phyloP scores from a whole-genome alignment of 2,888 invertebrate genomes.

The Sinelater perroti region DNA sequence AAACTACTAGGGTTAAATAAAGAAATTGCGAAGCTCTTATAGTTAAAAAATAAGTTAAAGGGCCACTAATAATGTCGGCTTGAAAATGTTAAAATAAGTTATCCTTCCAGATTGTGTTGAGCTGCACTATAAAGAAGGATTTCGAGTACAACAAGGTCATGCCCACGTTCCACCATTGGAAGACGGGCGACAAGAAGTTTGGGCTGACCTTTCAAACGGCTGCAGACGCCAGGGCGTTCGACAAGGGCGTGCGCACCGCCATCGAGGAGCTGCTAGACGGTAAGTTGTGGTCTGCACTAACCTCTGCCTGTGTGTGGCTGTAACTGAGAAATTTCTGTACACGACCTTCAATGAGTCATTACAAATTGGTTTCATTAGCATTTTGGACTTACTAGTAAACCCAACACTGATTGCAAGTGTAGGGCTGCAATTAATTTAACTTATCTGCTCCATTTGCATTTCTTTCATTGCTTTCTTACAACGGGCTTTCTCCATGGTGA shows the following conservation, averaged over 20 bases:
- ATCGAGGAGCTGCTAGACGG: constrained; percentile 91
- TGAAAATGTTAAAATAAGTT: background rate
- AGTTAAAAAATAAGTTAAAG: too few relatives aligned
- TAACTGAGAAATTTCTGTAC: too few relatives aligned
- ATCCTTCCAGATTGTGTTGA: constrained; percentile 84
- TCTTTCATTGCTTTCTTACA: constrained; percentile 69
- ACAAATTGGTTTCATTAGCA: too few relatives aligned
- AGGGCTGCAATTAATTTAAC: constrained; percentile 65
- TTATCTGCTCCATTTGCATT: constrained; percentile 69
- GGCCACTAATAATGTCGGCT: too few relatives aligned
- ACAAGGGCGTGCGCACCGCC: constrained; percentile 88
- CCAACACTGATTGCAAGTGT: constrained; percentile 38
- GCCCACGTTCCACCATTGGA: constrained; percentile 99
- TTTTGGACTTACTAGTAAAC: too few relatives aligned
- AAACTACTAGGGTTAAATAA: background rate
- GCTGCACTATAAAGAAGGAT: constrained; percentile 94
- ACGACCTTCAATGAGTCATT: too few relatives aligned
- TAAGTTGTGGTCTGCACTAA: constrained; percentile 64
- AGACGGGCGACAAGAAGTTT: constrained; percentile 92
- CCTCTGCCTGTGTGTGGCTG: too few relatives aligned
- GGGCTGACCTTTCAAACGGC: constrained; percentile 96
- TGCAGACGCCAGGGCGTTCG: constrained; percentile 93
- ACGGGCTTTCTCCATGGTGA: constrained; percentile 74
- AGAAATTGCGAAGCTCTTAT: too few relatives aligned
- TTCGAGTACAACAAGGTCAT: constrained; percentile 97